These are phyloP conservation scores for Drosophila mauritiana DNA, from an alignment of 1,140 invertebrate genomes.

Conservation along the genomic window DNA sequence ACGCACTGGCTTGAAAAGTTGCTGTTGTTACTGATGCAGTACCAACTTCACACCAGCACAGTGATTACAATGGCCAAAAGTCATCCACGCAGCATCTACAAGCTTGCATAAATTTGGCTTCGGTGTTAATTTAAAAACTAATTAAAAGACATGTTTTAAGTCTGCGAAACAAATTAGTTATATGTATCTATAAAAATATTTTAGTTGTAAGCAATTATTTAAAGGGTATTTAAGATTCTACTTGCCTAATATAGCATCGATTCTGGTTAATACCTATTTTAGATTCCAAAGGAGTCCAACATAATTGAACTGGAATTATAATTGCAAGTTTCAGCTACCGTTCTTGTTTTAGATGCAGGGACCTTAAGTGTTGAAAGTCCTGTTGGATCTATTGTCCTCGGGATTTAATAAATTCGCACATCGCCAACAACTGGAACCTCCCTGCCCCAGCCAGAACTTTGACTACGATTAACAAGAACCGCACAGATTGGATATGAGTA, in stretches of 20 bases:
- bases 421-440: slow-evolving; percentile 3
- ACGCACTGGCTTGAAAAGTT: slow-evolving; percentile 9
- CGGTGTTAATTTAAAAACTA: no score
- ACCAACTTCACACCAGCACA: slow-evolving; percentile 30
- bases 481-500: slow-evolving; percentile 6
- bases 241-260: no score
- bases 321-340: not conserved
- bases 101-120: not conserved
- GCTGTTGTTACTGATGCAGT: slow-evolving; percentile 14
- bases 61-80: slow-evolving; percentile 40
- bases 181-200: no score
- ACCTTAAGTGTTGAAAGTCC: not conserved
- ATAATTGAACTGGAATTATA: not conserved
- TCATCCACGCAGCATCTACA: not conserved
- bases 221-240: no score
- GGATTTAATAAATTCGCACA: not conserved
- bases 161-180: no score
- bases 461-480: slow-evolving; percentile 38
- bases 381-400: not conserved
- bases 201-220: no score
- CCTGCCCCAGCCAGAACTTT: not conserved
- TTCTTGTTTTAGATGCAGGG: not conserved
- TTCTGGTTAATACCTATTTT: no score
- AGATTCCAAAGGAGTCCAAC: not conserved
- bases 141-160: not conserved